phyloP scores from a whole-genome alignment of 2,113 vertebrate species.

The Desmodus rotundus region DNA sequence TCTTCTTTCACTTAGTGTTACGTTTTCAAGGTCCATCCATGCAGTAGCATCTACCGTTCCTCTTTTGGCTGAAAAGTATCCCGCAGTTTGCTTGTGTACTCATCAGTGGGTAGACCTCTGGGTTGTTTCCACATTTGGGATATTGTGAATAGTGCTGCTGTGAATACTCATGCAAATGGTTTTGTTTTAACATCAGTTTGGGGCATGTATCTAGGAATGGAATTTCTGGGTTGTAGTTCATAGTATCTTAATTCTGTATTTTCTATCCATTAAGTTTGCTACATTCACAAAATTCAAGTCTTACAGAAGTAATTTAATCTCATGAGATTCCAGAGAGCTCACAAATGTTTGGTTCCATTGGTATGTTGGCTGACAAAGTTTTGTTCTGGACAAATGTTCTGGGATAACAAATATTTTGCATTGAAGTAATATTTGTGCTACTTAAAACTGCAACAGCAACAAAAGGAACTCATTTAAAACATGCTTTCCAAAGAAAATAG shows the following conservation, averaged over 20 bases:
- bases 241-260: background rate
- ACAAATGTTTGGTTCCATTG: background rate
- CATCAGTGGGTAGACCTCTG: background rate
- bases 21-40: background rate
- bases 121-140: background rate
- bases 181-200: background rate
- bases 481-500: slow-evolving; percentile 12
- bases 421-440: background rate
- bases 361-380: background rate
- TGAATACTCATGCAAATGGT: background rate
- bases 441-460: background rate
- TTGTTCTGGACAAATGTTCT: slow-evolving; percentile 6
- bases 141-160: background rate
- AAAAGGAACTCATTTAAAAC: background rate
- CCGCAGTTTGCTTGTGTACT: background rate
- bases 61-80: background rate
- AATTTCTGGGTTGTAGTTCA: background rate
- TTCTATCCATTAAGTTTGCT: background rate
- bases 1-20: background rate
- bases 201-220: background rate
- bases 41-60: background rate
- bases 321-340: background rate
- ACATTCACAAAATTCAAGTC: background rate
- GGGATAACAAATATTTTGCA: slow-evolving; percentile 1
- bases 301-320: background rate